Conservation (phyloP, 2,113 vertebrate species). For the Chlamydotis undulata region DNA sequence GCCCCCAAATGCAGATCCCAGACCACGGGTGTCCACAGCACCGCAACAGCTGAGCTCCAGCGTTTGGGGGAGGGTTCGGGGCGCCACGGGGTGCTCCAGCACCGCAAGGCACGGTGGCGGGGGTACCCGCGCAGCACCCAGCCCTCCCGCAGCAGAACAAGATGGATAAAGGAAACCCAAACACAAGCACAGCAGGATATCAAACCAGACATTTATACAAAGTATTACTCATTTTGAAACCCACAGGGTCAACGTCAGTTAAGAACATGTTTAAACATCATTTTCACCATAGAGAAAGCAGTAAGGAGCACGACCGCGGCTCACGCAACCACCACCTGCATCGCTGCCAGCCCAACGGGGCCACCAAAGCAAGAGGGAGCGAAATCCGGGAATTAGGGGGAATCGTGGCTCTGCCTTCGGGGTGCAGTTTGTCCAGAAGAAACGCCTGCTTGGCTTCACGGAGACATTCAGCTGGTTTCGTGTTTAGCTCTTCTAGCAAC, state of each 20-base stretch:
- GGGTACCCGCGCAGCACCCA: background rate
- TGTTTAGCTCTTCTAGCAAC: background rate
- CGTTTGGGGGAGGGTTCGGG: background rate
- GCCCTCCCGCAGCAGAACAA: background rate
- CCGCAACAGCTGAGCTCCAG: rapidly evolving
- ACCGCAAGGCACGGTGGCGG: rapidly evolving
- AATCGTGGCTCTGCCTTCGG: background rate
- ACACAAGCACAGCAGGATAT: background rate
- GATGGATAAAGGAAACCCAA: background rate
- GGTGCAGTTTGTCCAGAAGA: background rate
- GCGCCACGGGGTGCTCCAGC: rapidly evolving
- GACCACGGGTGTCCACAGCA: rapidly evolving
- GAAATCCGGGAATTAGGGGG: rapidly evolving
- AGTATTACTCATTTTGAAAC: background rate
- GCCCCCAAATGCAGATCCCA: too few relatives aligned
- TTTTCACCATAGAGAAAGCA: background rate
- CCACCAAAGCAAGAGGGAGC: background rate
- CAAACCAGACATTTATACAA: background rate
- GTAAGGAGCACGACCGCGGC: background rate
- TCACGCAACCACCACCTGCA: background rate
- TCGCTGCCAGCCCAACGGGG: background rate
- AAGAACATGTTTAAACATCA: background rate
- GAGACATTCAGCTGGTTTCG: background rate
- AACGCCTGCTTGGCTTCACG: background rate
- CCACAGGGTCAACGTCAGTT: background rate